A percentile compares a stretch with the other conserved stretches of the same genome.
phyloP scores from a whole-genome alignment of 2,888 invertebrate genomes.

The Chloroclysta siterata region DNA sequence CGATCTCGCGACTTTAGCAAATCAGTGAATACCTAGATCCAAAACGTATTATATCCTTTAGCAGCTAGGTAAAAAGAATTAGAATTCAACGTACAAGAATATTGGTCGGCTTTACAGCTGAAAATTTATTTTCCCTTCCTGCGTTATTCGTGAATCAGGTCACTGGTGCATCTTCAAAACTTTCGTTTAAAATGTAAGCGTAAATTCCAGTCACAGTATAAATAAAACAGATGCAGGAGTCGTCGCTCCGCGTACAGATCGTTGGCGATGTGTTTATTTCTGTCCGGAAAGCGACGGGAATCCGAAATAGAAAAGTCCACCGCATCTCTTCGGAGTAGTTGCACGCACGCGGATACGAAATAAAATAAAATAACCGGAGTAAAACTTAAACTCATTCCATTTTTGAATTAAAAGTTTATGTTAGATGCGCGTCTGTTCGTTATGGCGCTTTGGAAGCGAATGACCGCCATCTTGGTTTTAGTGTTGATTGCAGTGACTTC shows the following conservation, averaged over 20 bases:
- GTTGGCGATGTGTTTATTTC: constrained; percentile 79
- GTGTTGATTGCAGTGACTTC: constrained; percentile 47
- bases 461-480: constrained; percentile 75
- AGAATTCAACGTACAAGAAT: not conserved
- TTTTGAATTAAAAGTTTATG: constrained; percentile 16
- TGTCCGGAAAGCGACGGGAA: constrained; percentile 65
- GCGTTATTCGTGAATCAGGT: constrained; percentile 27
- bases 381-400: constrained; percentile 41
- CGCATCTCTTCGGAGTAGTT: constrained; percentile 64
- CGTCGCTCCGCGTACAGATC: constrained; percentile 55
- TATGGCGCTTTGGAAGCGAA: constrained; percentile 58
- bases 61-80: not conserved
- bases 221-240: constrained; percentile 59
- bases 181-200: constrained; percentile 25
- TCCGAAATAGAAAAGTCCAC: constrained; percentile 82
- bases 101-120: not conserved
- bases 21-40: not conserved
- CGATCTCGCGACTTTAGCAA: no score
- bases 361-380: constrained; percentile 40
- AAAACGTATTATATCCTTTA: not conserved
- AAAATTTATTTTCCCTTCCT: constrained; percentile 12
- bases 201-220: constrained; percentile 43
- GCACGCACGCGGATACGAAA: constrained; percentile 65
- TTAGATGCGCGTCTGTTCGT: constrained; percentile 45
- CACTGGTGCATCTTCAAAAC: constrained; percentile 31